A percentile compares a stretch with the other conserved stretches of the same genome.
Conservation (phyloP, 2,797 vertebrate genomes). For the Poeciliopsis presidionis region DNA sequence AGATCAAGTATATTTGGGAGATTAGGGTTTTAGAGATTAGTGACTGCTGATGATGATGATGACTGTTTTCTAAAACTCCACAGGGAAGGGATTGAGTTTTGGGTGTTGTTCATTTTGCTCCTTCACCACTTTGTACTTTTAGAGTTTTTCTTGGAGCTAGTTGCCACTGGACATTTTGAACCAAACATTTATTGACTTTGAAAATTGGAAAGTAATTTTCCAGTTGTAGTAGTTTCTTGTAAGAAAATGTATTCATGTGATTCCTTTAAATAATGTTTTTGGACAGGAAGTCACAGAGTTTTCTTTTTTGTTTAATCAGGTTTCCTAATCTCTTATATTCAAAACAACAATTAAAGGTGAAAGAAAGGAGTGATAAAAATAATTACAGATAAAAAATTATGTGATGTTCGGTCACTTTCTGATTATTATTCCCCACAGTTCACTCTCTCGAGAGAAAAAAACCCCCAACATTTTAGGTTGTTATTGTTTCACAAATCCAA, state of each 20-base stretch:
- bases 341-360: neutral
- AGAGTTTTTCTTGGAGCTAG: neutral
- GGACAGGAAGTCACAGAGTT: neutral
- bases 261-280: neutral
- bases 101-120: neutral
- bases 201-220: neutral
- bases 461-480: neutral
- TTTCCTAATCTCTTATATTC: neutral
- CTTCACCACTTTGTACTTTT: neutral
- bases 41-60: neutral
- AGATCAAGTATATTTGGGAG: neutral
- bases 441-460: neutral
- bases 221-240: neutral
- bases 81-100: neutral
- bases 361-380: neutral
- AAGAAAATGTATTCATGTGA: neutral
- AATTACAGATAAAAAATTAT: neutral
- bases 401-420: neutral
- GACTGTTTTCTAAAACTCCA: neutral
- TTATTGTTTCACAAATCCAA: neutral
- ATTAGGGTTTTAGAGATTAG: neutral
- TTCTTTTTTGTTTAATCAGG: neutral
- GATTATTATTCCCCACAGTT: neutral
- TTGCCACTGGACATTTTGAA: neutral
- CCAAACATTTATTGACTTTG: neutral